Conservation (phyloP, 2,113 vertebrate species). For the Onychostruthus taczanowskii region DNA sequence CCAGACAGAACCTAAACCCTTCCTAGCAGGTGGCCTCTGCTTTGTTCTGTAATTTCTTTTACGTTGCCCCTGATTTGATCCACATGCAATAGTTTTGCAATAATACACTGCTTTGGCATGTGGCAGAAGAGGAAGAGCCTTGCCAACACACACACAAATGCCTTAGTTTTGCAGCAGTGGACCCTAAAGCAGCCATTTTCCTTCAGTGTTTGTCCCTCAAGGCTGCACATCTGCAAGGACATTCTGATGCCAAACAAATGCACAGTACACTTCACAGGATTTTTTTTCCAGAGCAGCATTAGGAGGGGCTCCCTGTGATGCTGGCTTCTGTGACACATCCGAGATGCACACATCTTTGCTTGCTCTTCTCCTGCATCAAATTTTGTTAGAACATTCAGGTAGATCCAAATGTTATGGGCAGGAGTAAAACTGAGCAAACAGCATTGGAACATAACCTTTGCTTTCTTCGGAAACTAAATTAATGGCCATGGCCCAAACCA, state of each 20-base stretch:
- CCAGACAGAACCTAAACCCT: background rate
- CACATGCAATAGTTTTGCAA: background rate
- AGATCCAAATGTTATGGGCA: background rate
- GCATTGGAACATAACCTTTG: background rate
- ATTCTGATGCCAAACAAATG: background rate
- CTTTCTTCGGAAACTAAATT: background rate
- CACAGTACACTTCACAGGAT: background rate
- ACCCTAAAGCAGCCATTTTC: background rate
- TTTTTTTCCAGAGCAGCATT: background rate
- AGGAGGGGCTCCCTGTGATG: background rate
- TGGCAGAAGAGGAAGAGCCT: background rate
- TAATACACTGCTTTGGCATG: background rate
- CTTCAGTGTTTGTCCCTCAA: background rate
- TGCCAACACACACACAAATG: background rate
- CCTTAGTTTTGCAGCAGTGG: background rate
- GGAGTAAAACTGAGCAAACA: background rate
- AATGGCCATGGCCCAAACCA: background rate
- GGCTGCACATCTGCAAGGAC: background rate
- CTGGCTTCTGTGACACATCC: background rate
- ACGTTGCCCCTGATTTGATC: background rate
- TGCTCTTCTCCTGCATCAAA: background rate
- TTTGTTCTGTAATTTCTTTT: background rate
- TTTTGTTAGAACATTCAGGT: background rate
- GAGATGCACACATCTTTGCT: background rate
- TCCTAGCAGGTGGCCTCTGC: background rate